These are phyloP conservation scores for Microtus pennsylvanicus DNA, from an alignment of 2,113 vertebrate species.

Conservation along the genomic window DNA sequence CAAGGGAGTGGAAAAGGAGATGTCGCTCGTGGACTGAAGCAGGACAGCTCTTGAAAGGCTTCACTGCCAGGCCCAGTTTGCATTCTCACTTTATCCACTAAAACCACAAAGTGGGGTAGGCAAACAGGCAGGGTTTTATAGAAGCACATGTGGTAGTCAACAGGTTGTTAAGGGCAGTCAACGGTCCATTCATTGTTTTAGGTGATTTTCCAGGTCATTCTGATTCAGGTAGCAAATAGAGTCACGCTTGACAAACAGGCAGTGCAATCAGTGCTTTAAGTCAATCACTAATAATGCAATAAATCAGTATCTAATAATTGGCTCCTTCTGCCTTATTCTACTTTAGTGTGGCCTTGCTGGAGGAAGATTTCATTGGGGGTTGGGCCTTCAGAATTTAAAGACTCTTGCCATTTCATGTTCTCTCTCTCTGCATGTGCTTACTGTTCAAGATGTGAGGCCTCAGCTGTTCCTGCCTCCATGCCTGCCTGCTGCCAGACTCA, in stretches of 20 bases:
- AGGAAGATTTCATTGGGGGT: neutral
- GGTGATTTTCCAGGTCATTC: neutral
- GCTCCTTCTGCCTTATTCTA: neutral
- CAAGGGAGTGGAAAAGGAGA: neutral
- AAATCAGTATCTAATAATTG: neutral
- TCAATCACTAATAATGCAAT: neutral
- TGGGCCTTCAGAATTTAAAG: neutral
- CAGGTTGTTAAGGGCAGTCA: neutral
- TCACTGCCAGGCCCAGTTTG: neutral
- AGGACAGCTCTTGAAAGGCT: neutral
- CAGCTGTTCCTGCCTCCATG: neutral
- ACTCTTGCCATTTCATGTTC: neutral
- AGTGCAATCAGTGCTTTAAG: neutral
- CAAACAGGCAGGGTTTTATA: neutral
- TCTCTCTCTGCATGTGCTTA: neutral
- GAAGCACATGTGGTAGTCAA: neutral
- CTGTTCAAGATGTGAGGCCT: neutral
- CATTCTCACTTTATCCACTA: neutral
- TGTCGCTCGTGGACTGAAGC: rapidly evolving
- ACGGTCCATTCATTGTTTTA: neutral
- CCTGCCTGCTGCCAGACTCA: neutral
- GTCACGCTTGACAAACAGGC: neutral
- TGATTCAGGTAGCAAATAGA: neutral
- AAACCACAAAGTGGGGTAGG: neutral
- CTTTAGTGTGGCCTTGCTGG: neutral